Evolutionary conservation across 1,140 invertebrate genomes (phyloP).

Genomic region (Papilio helenus): DNA sequence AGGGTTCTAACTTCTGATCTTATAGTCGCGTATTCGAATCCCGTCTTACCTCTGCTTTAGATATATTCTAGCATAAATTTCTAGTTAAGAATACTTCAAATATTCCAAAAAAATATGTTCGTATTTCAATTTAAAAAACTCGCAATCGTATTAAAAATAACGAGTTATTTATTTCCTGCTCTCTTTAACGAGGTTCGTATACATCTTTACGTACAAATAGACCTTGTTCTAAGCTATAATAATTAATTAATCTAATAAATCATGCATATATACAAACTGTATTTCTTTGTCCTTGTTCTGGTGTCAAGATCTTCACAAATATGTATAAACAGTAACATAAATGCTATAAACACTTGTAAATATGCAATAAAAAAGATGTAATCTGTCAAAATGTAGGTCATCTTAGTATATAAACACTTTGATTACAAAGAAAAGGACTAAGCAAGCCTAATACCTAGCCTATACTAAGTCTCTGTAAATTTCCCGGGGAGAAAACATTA

Average conservation of each 20-base stretch:
- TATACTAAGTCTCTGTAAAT: too few species aligned
- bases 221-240: neutral
- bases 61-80: too few species aligned
- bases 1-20: too few species aligned
- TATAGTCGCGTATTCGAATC: too few species aligned
- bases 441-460: too few species aligned
- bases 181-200: neutral
- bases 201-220: neutral
- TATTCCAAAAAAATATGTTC: too few species aligned
- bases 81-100: too few species aligned
- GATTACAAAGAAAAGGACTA: neutral
- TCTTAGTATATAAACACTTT: neutral
- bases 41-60: too few species aligned
- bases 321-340: neutral
- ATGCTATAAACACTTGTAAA: constrained; percentile 16
- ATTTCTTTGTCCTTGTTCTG: neutral
- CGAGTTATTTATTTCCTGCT: neutral
- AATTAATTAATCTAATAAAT: constrained; percentile 10
- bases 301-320: constrained; percentile 20
- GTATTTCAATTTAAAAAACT: too few species aligned
- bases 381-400: constrained; percentile 18
- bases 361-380: constrained; percentile 24
- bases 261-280: neutral
- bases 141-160: too few species aligned
- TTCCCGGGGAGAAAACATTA: too few species aligned